These are phyloP conservation scores for Fragum sueziense DNA, from an alignment of 2,888 invertebrate genomes.

Conservation along the genomic window DNA sequence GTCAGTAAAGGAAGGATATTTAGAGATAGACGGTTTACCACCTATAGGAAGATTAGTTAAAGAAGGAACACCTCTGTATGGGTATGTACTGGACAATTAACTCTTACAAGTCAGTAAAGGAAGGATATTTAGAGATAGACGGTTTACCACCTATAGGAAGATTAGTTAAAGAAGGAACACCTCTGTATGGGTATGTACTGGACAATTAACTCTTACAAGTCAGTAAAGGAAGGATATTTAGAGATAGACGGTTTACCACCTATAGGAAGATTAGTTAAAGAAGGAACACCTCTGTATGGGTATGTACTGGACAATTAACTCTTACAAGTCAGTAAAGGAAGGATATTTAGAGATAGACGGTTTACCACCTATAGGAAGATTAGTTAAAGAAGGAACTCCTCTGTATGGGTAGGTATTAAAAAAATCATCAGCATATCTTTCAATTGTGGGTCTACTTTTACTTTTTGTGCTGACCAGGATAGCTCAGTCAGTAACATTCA, in stretches of 20 bases:
- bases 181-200: conserved; percentile 93
- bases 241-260: conserved; percentile 92
- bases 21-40: conserved; percentile 91
- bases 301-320: too few relatives aligned
- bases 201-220: too few relatives aligned
- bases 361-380: conserved; percentile 91
- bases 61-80: conserved; percentile 89
- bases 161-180: conserved; percentile 87
- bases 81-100: too few relatives aligned
- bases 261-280: conserved; percentile 88
- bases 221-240: conserved; percentile 55
- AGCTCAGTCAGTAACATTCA: too few relatives aligned
- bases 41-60: conserved; percentile 89
- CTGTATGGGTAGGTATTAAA: conserved; percentile 91
- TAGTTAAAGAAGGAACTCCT: conserved; percentile 87
- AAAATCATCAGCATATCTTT: too few relatives aligned
- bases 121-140: conserved; percentile 84
- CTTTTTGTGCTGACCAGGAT: too few relatives aligned
- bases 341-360: conserved; percentile 87
- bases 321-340: conserved; percentile 22
- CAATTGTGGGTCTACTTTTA: too few relatives aligned
- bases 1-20: conserved; percentile 39
- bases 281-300: conserved; percentile 91
- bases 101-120: conserved; percentile 22
- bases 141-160: conserved; percentile 94